These are phyloP conservation scores for Indri indri DNA, from an alignment of 2,113 vertebrate genomes.

Conservation along the genomic window DNA sequence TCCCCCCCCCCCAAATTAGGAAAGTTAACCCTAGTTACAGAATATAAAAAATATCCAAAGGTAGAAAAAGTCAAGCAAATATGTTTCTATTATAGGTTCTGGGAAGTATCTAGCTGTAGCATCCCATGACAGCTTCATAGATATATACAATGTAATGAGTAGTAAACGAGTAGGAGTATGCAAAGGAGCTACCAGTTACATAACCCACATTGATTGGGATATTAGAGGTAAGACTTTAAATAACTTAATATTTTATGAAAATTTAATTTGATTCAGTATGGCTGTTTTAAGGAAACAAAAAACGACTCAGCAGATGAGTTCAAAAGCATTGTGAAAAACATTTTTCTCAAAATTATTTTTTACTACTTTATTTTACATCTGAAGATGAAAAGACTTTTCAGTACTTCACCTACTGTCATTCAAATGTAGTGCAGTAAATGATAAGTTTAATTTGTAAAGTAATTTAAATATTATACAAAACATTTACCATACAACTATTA, in stretches of 20 bases:
- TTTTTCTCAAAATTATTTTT: slow-evolving; percentile 30
- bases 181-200: slow-evolving; percentile 94
- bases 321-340: neutral
- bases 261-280: neutral
- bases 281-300: neutral
- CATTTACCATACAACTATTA: no score
- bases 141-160: slow-evolving; percentile 98
- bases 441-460: slow-evolving; percentile 1
- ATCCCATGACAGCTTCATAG: slow-evolving; percentile 96
- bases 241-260: neutral
- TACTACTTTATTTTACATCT: neutral
- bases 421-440: neutral
- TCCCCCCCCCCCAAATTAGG: neutral
- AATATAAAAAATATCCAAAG: neutral
- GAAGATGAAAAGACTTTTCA: neutral
- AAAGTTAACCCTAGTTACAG: slow-evolving; percentile 3
- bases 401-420: neutral
- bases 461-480: slow-evolving; percentile 25
- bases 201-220: slow-evolving; percentile 98
- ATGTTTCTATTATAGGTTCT: slow-evolving; percentile 85
- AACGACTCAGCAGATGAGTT: neutral
- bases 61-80: neutral
- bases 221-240: slow-evolving; percentile 88
- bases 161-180: slow-evolving; percentile 98
- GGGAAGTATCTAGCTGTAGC: slow-evolving; percentile 98